Evolutionary conservation across 2,888 invertebrate species (phyloP).

Genomic region (Clusia tigrina): DNA sequence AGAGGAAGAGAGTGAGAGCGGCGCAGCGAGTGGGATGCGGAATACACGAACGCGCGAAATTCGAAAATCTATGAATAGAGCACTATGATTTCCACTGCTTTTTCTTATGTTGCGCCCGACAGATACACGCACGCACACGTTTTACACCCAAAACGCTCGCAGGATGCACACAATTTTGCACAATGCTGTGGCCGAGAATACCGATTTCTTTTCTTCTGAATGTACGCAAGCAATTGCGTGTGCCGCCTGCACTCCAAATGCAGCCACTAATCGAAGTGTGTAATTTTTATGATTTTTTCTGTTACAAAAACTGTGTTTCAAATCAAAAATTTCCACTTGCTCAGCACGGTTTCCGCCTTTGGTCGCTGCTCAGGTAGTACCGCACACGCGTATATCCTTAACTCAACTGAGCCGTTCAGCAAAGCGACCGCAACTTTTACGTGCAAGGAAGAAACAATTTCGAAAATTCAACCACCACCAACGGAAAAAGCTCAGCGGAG

Average conservation of each 20-base stretch:
- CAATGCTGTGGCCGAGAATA: neutral
- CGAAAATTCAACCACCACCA: neutral
- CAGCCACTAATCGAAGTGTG: no score
- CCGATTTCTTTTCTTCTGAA: neutral
- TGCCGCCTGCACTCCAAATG: neutral
- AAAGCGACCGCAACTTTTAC: neutral
- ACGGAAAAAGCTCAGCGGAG: neutral
- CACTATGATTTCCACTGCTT: neutral
- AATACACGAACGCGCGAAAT: neutral
- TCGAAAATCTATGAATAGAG: constrained; percentile 15
- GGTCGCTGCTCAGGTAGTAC: constrained; percentile 35
- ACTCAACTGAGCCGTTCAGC: constrained; percentile 56
- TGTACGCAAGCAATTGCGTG: neutral
- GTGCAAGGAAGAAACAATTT: neutral
- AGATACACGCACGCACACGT: constrained; percentile 52
- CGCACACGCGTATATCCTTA: constrained; percentile 60
- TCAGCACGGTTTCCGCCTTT: constrained; percentile 28
- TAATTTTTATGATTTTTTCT: neutral
- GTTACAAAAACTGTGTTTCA: neutral
- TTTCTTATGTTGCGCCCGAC: constrained; percentile 39
- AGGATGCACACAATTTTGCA: neutral
- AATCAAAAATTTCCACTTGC: neutral
- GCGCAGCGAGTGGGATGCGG: neutral
- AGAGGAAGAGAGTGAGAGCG: neutral
- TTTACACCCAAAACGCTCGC: constrained; percentile 51